Conservation (phyloP, 2,888 invertebrate species). For the Lasioglossum oenotherae region DNA sequence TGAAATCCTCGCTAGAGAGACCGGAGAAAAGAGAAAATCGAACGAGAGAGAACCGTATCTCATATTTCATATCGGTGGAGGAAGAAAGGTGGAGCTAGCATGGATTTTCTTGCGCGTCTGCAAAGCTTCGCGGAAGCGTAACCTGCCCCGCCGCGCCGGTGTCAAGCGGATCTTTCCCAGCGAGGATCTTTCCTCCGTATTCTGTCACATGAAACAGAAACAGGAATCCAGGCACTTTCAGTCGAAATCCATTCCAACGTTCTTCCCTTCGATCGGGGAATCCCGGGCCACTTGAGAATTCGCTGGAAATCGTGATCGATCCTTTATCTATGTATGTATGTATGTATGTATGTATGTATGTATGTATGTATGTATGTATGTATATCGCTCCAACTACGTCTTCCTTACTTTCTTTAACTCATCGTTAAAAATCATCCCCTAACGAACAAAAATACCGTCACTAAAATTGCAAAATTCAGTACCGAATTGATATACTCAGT, state of each 20-base stretch:
- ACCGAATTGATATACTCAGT: no score
- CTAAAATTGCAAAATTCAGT: no score
- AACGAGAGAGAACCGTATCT: conserved; percentile 75
- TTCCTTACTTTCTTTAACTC: background rate
- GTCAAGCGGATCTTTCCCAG: conserved; percentile 77
- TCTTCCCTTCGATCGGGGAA: conserved; percentile 3
- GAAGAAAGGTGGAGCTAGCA: conserved; percentile 66
- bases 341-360: no score
- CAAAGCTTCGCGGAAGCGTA: conserved; percentile 79
- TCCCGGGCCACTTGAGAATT: background rate
- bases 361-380: no score
- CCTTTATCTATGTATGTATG: no score
- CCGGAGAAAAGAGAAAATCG: conserved; percentile 65
- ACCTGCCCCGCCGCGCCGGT: conserved; percentile 71
- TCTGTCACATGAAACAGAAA: conserved; percentile 47
- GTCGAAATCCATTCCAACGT: conserved; percentile 20
- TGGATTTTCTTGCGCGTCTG: conserved; percentile 81
- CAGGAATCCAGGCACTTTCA: conserved; percentile 44
- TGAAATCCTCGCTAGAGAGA: conserved; percentile 66
- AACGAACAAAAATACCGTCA: no score
- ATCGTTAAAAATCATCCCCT: no score
- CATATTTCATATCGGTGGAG: conserved; percentile 81
- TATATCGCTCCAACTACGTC: background rate
- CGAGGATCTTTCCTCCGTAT: conserved; percentile 61
- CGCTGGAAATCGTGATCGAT: conserved; percentile 1